A percentile compares a stretch with the other conserved stretches of the same genome.
These are phyloP conservation scores for Pachycephus smyrnensis DNA, from an alignment of 2,888 invertebrate species.

Conservation along the genomic window DNA sequence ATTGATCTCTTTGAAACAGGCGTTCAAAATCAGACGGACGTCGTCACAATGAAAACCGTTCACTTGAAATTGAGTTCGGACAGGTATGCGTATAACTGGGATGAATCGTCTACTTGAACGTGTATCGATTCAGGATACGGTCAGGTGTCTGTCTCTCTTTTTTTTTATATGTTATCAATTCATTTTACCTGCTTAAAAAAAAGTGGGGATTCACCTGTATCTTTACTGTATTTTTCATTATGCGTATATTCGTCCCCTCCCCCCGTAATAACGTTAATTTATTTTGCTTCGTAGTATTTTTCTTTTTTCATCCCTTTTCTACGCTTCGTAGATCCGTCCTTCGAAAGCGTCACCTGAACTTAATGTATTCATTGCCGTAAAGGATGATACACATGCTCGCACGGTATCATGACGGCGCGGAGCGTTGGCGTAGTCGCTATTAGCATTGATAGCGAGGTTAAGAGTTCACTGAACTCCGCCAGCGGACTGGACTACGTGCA, in stretches of 20 bases:
- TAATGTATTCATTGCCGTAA: background rate
- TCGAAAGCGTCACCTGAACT: background rate
- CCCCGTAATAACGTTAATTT: too few species aligned
- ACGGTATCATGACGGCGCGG: conserved; percentile 20
- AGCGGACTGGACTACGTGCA: background rate
- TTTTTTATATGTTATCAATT: background rate
- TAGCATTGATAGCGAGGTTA: conserved; percentile 63
- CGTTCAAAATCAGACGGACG: background rate
- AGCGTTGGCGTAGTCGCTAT: conserved; percentile 53
- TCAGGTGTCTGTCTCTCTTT: background rate
- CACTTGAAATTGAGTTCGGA: background rate
- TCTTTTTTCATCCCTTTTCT: background rate
- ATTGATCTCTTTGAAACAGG: background rate
- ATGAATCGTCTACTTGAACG: background rate
- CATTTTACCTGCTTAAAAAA: background rate
- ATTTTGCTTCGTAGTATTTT: too few species aligned
- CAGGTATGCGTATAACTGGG: background rate
- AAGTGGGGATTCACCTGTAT: background rate
- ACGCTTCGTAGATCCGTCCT: background rate
- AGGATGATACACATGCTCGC: background rate
- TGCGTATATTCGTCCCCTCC: background rate
- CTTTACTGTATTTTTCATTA: background rate
- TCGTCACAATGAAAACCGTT: conserved; percentile 6
- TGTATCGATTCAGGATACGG: background rate
- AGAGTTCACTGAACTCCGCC: conserved; percentile 27